These are phyloP conservation scores for Pocillopora damicornis DNA, from an alignment of 64 coral and sea anemone species.

Conservation along the genomic window DNA sequence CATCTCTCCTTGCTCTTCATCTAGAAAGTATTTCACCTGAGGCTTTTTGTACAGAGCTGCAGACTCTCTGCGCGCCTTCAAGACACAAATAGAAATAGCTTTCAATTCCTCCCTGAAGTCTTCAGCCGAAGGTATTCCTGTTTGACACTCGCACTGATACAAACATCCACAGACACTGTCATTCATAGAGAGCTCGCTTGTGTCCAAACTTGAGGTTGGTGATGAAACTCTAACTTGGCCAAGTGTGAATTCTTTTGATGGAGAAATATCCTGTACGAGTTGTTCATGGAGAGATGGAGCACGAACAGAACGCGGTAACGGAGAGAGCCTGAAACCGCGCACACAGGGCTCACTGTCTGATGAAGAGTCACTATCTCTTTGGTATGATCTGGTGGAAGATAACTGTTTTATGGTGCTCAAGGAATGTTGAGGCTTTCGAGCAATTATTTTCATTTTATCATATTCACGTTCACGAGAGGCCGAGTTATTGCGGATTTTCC, in stretches of 20 bases:
- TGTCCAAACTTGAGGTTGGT: conserved; percentile 65
- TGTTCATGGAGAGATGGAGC: background rate
- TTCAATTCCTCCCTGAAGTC: conserved; percentile 85
- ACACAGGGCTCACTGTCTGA: background rate
- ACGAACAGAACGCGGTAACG: background rate
- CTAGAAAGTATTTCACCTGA: conserved; percentile 47
- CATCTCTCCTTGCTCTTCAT: conserved; percentile 84
- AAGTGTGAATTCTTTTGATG: background rate
- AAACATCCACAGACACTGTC: conserved; percentile 40
- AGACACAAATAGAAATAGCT: conserved; percentile 62
- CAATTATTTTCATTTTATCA: background rate
- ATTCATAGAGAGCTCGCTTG: conserved; percentile 63
- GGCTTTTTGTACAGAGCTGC: conserved; percentile 17
- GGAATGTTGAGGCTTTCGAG: background rate
- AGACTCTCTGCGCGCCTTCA: conserved; percentile 37
- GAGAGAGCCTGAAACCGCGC: conserved; percentile 14
- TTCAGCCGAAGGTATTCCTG: conserved; percentile 54
- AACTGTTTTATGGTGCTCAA: background rate
- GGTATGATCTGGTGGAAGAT: background rate
- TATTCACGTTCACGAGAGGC: background rate
- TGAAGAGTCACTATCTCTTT: background rate
- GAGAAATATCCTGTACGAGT: background rate
- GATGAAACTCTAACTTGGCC: conserved; percentile 31
- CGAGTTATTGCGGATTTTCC: background rate
- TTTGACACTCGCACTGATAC: conserved; percentile 76